Conservation (phyloP, 2,888 invertebrate genomes). For the Campaea margaritaria region DNA sequence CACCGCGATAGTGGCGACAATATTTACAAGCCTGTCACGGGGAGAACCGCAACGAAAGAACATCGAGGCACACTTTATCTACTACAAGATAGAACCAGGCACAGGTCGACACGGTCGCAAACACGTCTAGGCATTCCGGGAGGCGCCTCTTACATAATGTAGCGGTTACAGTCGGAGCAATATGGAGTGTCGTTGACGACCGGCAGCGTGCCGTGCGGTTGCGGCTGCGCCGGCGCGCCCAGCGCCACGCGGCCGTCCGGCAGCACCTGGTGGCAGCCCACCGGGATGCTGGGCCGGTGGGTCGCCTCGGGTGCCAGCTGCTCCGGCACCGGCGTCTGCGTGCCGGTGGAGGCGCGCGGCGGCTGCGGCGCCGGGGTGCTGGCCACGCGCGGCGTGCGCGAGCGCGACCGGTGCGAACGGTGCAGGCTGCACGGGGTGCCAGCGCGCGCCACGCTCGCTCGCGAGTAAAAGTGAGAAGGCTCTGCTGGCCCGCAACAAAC, state of each 20-base stretch:
- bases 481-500: conserved; percentile 76
- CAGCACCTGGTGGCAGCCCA: conserved; percentile 82
- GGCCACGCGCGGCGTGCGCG: conserved; percentile 71
- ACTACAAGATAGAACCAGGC: conserved; percentile 70
- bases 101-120: conserved; percentile 84
- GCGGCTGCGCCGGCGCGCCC: conserved; percentile 66
- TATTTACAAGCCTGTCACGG: conserved; percentile 42
- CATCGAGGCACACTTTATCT: conserved; percentile 61
- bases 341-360: conserved; percentile 73
- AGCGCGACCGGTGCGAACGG: conserved; percentile 71
- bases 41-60: conserved; percentile 59
- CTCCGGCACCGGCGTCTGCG: conserved; percentile 65
- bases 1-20: conserved; percentile 27
- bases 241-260: conserved; percentile 81
- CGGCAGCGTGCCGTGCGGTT: conserved; percentile 62
- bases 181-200: conserved; percentile 86
- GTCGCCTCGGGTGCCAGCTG: conserved; percentile 64
- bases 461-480: conserved; percentile 88
- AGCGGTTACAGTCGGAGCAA: conserved; percentile 94
- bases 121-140: conserved; percentile 79
- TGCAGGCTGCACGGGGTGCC: conserved; percentile 87
- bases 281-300: conserved; percentile 83
- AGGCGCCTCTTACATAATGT: conserved; percentile 92
- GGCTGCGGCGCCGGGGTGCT: conserved; percentile 74
- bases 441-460: conserved; percentile 91